Conservation (phyloP, 1,140 invertebrate species). For the Eupeodes corollae region DNA sequence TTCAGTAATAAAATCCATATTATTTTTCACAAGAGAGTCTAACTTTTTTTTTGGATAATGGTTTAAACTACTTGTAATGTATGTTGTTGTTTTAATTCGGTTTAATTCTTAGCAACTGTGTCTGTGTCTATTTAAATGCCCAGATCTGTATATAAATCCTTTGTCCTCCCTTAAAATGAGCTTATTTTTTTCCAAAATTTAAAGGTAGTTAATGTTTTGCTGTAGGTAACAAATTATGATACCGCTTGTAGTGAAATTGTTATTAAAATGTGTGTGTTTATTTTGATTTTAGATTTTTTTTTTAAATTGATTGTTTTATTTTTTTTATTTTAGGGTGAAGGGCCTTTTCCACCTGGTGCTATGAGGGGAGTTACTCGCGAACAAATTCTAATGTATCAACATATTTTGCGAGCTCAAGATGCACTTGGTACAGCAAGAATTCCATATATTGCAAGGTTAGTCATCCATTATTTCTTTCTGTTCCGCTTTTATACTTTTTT, state of each 20-base stretch:
- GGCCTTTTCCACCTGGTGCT: slow-evolving; percentile 32
- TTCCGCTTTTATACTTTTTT: not conserved
- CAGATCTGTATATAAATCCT: too few species aligned
- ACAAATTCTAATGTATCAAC: slow-evolving; percentile 52
- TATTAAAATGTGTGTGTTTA: slow-evolving; percentile 8
- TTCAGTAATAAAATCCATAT: too few species aligned
- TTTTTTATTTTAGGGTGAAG: slow-evolving; percentile 48
- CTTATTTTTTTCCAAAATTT: too few species aligned
- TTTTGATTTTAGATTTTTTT: not conserved
- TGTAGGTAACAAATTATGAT: too few species aligned
- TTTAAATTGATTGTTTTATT: slow-evolving; percentile 3
- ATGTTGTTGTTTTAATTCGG: too few species aligned
- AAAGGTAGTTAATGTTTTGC: too few species aligned
- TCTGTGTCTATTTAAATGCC: too few species aligned
- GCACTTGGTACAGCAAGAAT: slow-evolving; percentile 33
- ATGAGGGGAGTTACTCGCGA: slow-evolving; percentile 30
- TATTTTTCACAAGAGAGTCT: too few species aligned
- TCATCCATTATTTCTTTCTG: not conserved
- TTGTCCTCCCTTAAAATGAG: too few species aligned
- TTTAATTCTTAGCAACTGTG: too few species aligned
- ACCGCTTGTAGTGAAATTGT: not conserved
- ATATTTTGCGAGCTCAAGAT: slow-evolving; percentile 57
- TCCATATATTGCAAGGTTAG: slow-evolving; percentile 36
- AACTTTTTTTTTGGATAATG: too few species aligned
- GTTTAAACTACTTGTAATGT: too few species aligned